Base-by-base conservation (phyloP, 2,797 vertebrate genomes). In the Periophthalmus magnuspinnatus region DNA sequence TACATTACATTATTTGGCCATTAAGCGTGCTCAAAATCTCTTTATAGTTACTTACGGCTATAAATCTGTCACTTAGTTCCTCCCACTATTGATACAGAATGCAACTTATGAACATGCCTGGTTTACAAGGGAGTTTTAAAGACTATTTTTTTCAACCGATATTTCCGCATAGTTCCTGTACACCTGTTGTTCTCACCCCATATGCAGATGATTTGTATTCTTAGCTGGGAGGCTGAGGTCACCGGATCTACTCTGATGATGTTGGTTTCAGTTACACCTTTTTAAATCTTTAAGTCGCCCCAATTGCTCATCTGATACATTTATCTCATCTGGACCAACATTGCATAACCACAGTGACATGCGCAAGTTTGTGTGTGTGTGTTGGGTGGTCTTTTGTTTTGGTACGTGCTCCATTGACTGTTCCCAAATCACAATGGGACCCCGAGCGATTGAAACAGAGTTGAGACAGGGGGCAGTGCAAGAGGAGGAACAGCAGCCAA, bases 381-480 rank as follows among this genome's bases (percentile, higher is more conserved):
- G 50, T 34, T 21, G 67, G 59, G 63, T 58, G 79, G 77, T 55
- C n/a, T 81, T 61, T 82, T 65, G 63, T 65, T 84, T 84, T 84
- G 76, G 80, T 93, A 94, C 93, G 91, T 94, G 93, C 90, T 85
- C 69, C 81, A 78, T 75, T 84, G 82, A 90, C 86, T 83, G 89
- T 93, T 84, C 81, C 70, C 24, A 78, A 79, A 86, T 36, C 91
- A 82, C 92, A 74, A 81, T 68, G 83, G 88, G 86, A 84, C 81
- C 61, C 72, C 45, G 78, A 80, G 64, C 69, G 84, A 88, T 82
- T 90, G 86, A 92, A 91, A 88, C 83, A 6, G 22, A 81, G 86
- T 81, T 80, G 86, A 84, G 83, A 84, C 75, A 75, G 65, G 75
- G 78, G 66, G 69, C 65, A 60, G 56, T 36, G 14, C 16, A 7